Conservation (phyloP, 2,888 invertebrate species). For the Dicranocentrus wangi region DNA sequence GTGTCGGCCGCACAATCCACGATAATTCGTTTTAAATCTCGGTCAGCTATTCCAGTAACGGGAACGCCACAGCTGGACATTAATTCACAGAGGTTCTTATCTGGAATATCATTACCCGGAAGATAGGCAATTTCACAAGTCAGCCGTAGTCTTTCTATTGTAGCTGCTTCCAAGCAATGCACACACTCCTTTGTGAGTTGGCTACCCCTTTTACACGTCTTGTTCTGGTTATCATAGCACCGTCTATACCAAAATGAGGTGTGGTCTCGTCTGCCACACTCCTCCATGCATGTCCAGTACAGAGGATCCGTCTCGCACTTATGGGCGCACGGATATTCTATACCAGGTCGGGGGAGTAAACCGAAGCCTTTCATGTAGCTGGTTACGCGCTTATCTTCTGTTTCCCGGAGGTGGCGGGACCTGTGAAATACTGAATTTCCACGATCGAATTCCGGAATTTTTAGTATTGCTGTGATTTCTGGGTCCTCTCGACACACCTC, state of each 20-base stretch:
- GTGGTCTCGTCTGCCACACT: conserved; percentile 29
- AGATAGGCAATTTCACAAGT: conserved; percentile 27
- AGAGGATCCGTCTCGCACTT: conserved; percentile 47
- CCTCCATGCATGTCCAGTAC: conserved; percentile 44
- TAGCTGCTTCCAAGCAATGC: conserved; percentile 13
- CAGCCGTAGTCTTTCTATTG: not conserved
- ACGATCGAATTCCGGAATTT: too few relatives aligned
- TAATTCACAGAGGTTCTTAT: conserved; percentile 17
- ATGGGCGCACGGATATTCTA: conserved; percentile 19
- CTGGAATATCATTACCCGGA: not conserved
- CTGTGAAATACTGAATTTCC: too few relatives aligned
- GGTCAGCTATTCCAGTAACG: not conserved
- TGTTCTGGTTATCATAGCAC: too few relatives aligned
- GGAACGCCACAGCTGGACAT: conserved; percentile 10
- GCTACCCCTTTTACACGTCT: not conserved
- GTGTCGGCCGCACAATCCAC: not conserved
- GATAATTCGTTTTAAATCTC: not conserved
- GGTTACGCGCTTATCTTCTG: too few relatives aligned
- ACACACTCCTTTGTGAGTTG: not conserved
- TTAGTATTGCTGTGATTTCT: not conserved
- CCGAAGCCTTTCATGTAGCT: too few relatives aligned
- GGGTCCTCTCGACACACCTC: conserved; percentile 15
- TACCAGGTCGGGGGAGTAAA: not conserved
- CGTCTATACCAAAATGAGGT: conserved; percentile 18
- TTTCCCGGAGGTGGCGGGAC: too few relatives aligned